phyloP scores from a whole-genome alignment of 2,888 invertebrate species.

The Ethmia dodecea region DNA sequence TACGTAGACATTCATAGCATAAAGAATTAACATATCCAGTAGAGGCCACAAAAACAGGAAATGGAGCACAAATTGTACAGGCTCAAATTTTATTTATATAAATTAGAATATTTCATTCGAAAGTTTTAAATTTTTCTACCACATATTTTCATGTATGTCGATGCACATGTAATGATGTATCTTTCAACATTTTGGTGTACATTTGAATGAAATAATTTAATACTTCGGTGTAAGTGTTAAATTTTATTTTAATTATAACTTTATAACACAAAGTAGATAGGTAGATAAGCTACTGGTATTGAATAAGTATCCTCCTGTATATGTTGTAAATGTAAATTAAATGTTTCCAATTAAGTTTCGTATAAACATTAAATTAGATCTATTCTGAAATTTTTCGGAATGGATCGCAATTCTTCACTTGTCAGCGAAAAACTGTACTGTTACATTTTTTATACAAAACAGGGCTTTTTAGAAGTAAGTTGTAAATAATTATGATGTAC shows the following conservation, averaged over 20 bases:
- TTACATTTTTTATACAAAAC: constrained; percentile 29
- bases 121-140: constrained; percentile 12
- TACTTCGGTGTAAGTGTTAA: constrained; percentile 33
- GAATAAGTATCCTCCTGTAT: constrained; percentile 32
- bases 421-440: too few relatives aligned
- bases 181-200: constrained; percentile 8
- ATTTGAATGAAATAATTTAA: constrained; percentile 44
- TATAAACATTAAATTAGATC: too few relatives aligned
- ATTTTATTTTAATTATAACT: constrained; percentile 26
- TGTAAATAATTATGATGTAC: constrained; percentile 40
- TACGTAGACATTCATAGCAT: too few relatives aligned
- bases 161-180: constrained; percentile 38
- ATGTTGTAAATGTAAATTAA: constrained; percentile 47
- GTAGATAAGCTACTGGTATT: constrained; percentile 28
- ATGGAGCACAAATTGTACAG: constrained; percentile 59
- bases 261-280: constrained; percentile 31
- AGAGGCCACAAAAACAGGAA: constrained; percentile 48
- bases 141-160: constrained; percentile 11
- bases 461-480: constrained; percentile 36
- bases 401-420: too few relatives aligned
- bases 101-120: constrained; percentile 50
- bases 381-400: too few relatives aligned
- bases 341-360: constrained; percentile 14
- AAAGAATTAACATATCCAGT: constrained; percentile 70
- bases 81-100: constrained; percentile 57